Evolutionary conservation across 1,140 invertebrate species (phyloP), one percentile per base, ranked within the genome.

Genomic region (Lysiphlebus fabarum): DNA sequence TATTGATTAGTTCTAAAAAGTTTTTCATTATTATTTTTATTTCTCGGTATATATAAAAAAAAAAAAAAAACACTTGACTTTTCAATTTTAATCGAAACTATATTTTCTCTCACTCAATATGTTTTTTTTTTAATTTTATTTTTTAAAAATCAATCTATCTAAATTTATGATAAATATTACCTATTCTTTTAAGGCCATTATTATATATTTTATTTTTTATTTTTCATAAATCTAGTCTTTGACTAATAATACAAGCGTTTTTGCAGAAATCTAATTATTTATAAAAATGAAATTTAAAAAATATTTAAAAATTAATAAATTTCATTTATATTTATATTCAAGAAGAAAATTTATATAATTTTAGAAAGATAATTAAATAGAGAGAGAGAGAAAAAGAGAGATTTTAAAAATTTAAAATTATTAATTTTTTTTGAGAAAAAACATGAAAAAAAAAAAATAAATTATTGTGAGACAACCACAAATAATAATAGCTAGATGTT

Each of bases 181-280:
- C 50, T 26, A 59, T 51, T 56, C 50, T 49, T 63, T 26, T 63
- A 63, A 63, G 62, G 62, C 58, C 62, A 63, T 59, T 54, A 37
- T 59, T 58, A 53, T 56, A 51, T 51, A 51, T 51, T 36, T 7
- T 36, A 51, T 37, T 51, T 51, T 6, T 34, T 38, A 51, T 58
- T 59, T 56, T 51, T 51, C 54, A 42, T 56, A 51, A 57, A 33
- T 47, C 57, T 63, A 63, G 49, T 57, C 54, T 44, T 43, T 44
- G 51, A 62, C 54, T 62, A 53, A 12, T 48, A 40, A 14, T 34
- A 51, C 49, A 36, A 26, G 17, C 17, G 17, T 26, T 26, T n/a
- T 12, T 4, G 43, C 5, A 12, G 43, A n/a, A n/a, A n/a, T 44
- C n/a, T 33, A 34, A 50, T 50, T 50, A 11, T 37, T 11, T 38